Percentiles rank a stretch among this genome's conserved stretches.
phyloP scores from a whole-genome alignment of 2,888 invertebrate genomes.

The Conistra vaccinii region DNA sequence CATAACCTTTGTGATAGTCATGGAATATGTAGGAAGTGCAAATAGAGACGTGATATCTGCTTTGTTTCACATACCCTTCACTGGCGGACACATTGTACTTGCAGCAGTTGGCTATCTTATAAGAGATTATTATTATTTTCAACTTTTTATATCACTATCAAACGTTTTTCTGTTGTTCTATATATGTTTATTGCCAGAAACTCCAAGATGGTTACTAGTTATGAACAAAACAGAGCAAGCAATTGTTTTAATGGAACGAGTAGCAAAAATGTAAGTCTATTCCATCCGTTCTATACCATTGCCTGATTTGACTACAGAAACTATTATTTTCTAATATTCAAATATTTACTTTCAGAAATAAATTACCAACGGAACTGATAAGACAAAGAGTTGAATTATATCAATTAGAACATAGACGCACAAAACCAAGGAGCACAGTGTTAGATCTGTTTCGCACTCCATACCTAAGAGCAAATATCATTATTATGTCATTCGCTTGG shows the following conservation, averaged over 20 bases:
- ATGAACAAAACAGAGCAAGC: conserved; percentile 92
- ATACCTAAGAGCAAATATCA: conserved; percentile 92
- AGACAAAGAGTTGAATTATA: conserved; percentile 79
- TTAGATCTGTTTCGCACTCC: conserved; percentile 92
- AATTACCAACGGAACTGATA: conserved; percentile 84
- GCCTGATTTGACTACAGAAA: neutral
- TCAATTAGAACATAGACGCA: conserved; percentile 71
- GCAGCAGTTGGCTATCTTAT: conserved; percentile 91
- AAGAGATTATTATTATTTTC: conserved; percentile 92
- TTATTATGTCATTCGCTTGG: conserved; percentile 94
- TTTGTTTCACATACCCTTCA: conserved; percentile 92
- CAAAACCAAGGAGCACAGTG: conserved; percentile 80
- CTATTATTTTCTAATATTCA: neutral
- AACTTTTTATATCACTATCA: conserved; percentile 91
- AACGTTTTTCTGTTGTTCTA: conserved; percentile 91
- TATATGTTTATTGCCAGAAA: conserved; percentile 94
- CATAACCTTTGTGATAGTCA: conserved; percentile 88
- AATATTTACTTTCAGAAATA: conserved; percentile 77
- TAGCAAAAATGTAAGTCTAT: conserved; percentile 88
- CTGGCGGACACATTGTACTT: conserved; percentile 92
- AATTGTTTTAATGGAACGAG: conserved; percentile 91
- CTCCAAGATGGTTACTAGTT: conserved; percentile 94
- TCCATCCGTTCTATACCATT: neutral
- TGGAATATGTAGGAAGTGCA: conserved; percentile 92
- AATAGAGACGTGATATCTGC: conserved; percentile 90